Conservation (phyloP, 2,113 vertebrate genomes). For the Chaetura pelagica region DNA sequence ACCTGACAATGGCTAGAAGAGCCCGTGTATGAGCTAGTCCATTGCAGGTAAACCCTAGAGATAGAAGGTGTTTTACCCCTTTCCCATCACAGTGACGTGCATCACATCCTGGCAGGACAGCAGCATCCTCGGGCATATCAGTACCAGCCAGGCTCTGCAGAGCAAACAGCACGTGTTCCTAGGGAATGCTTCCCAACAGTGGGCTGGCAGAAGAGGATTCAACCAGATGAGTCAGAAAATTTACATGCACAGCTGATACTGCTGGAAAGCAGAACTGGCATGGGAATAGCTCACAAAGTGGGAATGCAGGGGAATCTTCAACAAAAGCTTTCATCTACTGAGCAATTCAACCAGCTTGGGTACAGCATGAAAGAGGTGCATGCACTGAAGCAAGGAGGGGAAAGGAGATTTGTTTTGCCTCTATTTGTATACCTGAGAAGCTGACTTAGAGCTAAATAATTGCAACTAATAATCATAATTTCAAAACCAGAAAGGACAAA, state of each 20-base stretch:
- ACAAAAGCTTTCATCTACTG: conserved; percentile 17
- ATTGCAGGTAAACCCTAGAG: not conserved
- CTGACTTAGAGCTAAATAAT: not conserved
- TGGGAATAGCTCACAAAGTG: conserved; percentile 32
- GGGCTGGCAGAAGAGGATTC: not conserved
- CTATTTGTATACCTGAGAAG: not conserved
- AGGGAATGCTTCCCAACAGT: conserved; percentile 43
- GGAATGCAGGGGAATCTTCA: conserved; percentile 29
- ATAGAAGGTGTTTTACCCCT: not conserved
- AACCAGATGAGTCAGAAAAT: conserved; percentile 50
- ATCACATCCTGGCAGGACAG: not conserved
- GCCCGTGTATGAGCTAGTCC: not conserved
- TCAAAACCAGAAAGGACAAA: not conserved
- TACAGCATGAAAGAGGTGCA: not conserved
- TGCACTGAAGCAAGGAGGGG: not conserved
- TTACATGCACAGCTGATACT: conserved; percentile 60
- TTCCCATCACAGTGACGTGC: not conserved
- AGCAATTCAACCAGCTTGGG: conserved; percentile 32
- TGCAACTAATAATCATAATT: conserved; percentile 20
- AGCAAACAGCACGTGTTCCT: not conserved
- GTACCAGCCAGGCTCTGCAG: not conserved
- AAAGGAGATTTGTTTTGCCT: conserved; percentile 6
- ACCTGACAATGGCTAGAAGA: not conserved
- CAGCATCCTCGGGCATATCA: not conserved
- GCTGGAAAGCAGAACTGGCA: conserved; percentile 61